Percentiles rank a stretch among this genome's conserved stretches.
phyloP scores from a whole-genome alignment of 2,113 vertebrate genomes.

The Pseudopipra pipra region DNA sequence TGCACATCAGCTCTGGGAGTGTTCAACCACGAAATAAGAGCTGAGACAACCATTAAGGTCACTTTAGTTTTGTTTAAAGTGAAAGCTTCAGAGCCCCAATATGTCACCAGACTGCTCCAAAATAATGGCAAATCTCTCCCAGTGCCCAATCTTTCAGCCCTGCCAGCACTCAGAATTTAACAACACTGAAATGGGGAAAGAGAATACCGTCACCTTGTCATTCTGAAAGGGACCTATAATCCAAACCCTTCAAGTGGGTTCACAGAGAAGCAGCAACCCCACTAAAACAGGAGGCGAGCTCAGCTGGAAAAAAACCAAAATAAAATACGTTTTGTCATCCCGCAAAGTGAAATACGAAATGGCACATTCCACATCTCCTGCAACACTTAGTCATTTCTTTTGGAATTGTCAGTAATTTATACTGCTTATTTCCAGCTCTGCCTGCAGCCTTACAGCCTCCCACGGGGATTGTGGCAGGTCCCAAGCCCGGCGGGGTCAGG shows the following conservation, averaged over 20 bases:
- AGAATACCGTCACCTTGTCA: not conserved
- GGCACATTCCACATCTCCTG: not conserved
- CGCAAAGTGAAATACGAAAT: not conserved
- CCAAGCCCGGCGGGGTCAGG: not conserved
- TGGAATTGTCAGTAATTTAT: not conserved
- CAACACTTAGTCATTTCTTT: not conserved
- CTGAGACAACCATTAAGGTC: not conserved
- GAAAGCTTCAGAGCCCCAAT: not conserved
- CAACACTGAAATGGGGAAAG: not conserved
- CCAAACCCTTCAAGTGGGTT: not conserved
- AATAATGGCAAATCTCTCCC: slow-evolving; percentile 4
- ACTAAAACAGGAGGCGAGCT: not conserved
- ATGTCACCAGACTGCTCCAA: not conserved
- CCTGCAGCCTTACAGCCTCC: not conserved
- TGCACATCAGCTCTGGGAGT: not conserved
- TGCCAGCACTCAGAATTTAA: slow-evolving; percentile 10
- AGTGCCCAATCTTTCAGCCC: slow-evolving; percentile 7
- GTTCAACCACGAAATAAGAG: not conserved
- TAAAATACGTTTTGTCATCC: not conserved
- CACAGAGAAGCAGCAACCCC: not conserved
- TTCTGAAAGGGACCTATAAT: not conserved
- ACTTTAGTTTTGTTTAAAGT: not conserved
- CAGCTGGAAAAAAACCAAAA: not conserved
- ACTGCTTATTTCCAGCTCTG: not conserved
- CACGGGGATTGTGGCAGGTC: not conserved